Conservation (phyloP, 2,113 vertebrate species). For the Prochilodus magdalenae region DNA sequence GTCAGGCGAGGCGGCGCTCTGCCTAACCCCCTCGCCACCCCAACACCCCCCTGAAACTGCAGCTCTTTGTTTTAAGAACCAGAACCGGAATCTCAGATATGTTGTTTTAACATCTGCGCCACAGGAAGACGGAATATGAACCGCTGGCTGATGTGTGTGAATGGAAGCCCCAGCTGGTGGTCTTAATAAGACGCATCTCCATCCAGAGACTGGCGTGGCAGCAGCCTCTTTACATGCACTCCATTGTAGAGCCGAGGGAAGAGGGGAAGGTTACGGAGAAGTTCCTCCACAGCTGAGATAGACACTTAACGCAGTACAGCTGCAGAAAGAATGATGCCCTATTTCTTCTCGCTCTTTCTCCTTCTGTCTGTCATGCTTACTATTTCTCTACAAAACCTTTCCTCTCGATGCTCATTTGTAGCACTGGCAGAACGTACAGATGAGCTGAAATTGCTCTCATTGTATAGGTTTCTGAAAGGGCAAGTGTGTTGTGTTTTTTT, state of each 20-base stretch:
- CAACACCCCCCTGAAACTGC: background rate
- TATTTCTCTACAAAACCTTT: constrained; percentile 28
- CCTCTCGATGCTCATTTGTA: constrained; percentile 37
- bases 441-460: constrained; percentile 50
- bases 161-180: constrained; percentile 65
- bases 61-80: constrained; percentile 48
- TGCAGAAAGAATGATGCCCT: constrained; percentile 47
- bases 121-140: constrained; percentile 64
- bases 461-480: constrained; percentile 41
- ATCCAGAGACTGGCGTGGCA: constrained; percentile 40
- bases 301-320: constrained; percentile 53
- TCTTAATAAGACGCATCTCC: constrained; percentile 51
- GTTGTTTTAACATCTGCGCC: constrained; percentile 70
- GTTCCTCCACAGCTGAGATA: constrained; percentile 52
- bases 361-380: background rate
- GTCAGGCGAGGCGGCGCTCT: constrained; percentile 17
- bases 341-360: constrained; percentile 22
- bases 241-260: constrained; percentile 38
- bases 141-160: constrained; percentile 49
- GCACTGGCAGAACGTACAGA: constrained; percentile 15
- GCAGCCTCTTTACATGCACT: constrained; percentile 36
- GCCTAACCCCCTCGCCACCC: background rate
- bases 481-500: background rate
- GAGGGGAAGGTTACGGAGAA: constrained; percentile 32
- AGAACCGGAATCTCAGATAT: constrained; percentile 51